These are phyloP conservation scores for Leucopsar rothschildi DNA, from an alignment of 2,113 vertebrate species.

Conservation along the genomic window DNA sequence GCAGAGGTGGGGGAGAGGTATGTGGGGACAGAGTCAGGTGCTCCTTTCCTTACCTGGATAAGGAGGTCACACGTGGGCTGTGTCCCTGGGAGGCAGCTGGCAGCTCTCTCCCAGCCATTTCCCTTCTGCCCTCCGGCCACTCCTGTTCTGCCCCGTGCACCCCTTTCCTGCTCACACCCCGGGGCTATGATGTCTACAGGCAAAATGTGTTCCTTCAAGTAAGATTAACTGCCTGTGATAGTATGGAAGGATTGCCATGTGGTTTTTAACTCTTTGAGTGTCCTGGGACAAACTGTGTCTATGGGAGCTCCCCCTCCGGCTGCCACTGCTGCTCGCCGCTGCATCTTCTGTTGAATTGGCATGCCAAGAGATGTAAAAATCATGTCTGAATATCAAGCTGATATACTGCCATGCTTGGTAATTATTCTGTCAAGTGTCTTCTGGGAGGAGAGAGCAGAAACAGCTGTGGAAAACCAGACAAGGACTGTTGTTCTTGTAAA, in stretches of 20 bases:
- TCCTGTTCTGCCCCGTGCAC: background rate
- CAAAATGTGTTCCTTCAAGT: constrained; percentile 45
- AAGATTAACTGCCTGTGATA: background rate
- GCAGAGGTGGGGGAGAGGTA: background rate
- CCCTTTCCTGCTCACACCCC: background rate
- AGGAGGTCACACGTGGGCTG: background rate
- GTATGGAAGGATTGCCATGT: background rate
- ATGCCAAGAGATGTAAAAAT: background rate
- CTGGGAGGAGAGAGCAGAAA: background rate
- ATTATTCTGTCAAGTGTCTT: background rate
- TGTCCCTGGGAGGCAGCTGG: background rate
- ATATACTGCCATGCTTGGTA: background rate
- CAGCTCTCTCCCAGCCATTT: background rate
- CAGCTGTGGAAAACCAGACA: background rate
- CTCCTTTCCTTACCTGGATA: background rate
- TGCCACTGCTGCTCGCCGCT: background rate
- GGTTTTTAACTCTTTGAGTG: background rate
- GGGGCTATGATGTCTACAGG: background rate
- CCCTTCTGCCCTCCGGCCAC: background rate
- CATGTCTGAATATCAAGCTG: background rate
- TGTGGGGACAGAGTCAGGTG: background rate
- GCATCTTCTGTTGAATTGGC: background rate
- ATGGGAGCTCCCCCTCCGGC: fast-evolving
- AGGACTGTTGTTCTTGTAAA: background rate
- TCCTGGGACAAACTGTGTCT: background rate